Evolutionary conservation across 2,113 vertebrate species (phyloP).

Genomic region (Smithornis capensis): DNA sequence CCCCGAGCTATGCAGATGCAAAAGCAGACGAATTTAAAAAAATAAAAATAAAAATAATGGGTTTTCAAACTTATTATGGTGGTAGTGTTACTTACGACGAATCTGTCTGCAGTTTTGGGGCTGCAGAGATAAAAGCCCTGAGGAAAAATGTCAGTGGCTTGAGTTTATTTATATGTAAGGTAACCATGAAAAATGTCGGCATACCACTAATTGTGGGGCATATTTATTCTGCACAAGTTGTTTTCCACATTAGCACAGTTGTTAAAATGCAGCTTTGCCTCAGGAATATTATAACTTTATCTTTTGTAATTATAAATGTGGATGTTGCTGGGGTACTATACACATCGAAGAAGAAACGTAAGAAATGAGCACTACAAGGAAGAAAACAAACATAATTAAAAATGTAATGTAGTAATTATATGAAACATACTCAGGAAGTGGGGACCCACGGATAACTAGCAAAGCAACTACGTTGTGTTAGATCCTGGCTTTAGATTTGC

Average conservation of each 20-base stretch:
- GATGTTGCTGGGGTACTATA: slow-evolving; percentile 9
- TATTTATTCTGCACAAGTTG: slow-evolving; percentile 71
- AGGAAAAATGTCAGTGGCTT: slow-evolving; percentile 61
- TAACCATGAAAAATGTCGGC: slow-evolving; percentile 60
- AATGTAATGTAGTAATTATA: slow-evolving; percentile 8
- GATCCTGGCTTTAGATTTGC: slow-evolving; percentile 43
- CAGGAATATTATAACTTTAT: slow-evolving; percentile 64
- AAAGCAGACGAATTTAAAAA: slow-evolving; percentile 58
- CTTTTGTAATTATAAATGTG: slow-evolving; percentile 65
- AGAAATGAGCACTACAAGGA: neutral
- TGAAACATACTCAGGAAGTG: neutral
- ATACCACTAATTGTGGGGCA: slow-evolving; percentile 72
- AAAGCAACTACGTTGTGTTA: neutral
- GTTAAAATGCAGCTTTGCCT: slow-evolving; percentile 63
- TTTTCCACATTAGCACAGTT: slow-evolving; percentile 65
- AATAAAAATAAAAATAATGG: slow-evolving; percentile 60
- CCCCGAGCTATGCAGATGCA: slow-evolving; percentile 74
- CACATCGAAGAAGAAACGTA: neutral
- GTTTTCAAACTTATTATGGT: slow-evolving; percentile 70
- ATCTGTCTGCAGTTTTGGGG: slow-evolving; percentile 65
- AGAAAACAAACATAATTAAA: slow-evolving; percentile 49
- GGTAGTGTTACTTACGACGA: slow-evolving; percentile 69
- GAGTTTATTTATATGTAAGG: slow-evolving; percentile 65
- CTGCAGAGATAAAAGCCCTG: slow-evolving; percentile 60
- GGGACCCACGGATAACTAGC: neutral